phyloP scores from a whole-genome alignment of 1,140 invertebrate species.

The Agrilus planipennis region DNA sequence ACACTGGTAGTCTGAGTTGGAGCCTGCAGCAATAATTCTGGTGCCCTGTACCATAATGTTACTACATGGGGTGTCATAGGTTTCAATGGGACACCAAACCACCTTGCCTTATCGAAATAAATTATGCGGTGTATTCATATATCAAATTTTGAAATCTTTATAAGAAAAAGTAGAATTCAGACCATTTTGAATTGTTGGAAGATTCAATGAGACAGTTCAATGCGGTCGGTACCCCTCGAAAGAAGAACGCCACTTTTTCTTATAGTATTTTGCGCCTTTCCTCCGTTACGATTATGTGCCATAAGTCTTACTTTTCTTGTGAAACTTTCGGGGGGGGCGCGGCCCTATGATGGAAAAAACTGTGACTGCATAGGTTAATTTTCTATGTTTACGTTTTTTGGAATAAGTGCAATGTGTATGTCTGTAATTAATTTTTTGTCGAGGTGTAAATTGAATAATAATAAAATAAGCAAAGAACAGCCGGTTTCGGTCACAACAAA shows the following conservation, averaged over 20 bases:
- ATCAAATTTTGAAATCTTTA: slow-evolving; percentile 8
- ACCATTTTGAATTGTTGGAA: slow-evolving; percentile 7
- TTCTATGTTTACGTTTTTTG: slow-evolving; percentile 16
- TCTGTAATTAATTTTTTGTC: slow-evolving; percentile 6
- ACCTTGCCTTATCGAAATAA: slow-evolving; percentile 45
- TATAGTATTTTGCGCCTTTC: slow-evolving; percentile 1
- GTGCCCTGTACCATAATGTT: slow-evolving; percentile 96
- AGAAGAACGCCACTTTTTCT: slow-evolving; percentile 4
- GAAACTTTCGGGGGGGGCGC: slow-evolving; percentile 8
- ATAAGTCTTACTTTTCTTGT: slow-evolving; percentile 15
- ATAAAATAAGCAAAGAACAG: slow-evolving; percentile 5
- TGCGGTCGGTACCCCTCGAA: no score
- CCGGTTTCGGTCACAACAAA: slow-evolving; percentile 1
- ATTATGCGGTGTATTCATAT: slow-evolving; percentile 9
- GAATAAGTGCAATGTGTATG: slow-evolving; percentile 35
- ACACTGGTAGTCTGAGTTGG: slow-evolving; percentile 86
- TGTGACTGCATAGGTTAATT: slow-evolving; percentile 29
- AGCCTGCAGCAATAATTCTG: slow-evolving; percentile 84
- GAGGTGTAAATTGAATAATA: no score
- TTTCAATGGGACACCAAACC: slow-evolving; percentile 71
- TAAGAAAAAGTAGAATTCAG: slow-evolving; percentile 8
- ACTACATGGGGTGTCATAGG: slow-evolving; percentile 91
- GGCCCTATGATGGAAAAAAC: slow-evolving; percentile 10
- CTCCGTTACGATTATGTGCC: slow-evolving; percentile 16
- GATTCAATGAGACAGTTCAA: slow-evolving; percentile 2